Evolutionary conservation across 2,797 vertebrate species (phyloP), one percentile per base, ranked within the genome.

Genomic region (Vireo griseus): DNA sequence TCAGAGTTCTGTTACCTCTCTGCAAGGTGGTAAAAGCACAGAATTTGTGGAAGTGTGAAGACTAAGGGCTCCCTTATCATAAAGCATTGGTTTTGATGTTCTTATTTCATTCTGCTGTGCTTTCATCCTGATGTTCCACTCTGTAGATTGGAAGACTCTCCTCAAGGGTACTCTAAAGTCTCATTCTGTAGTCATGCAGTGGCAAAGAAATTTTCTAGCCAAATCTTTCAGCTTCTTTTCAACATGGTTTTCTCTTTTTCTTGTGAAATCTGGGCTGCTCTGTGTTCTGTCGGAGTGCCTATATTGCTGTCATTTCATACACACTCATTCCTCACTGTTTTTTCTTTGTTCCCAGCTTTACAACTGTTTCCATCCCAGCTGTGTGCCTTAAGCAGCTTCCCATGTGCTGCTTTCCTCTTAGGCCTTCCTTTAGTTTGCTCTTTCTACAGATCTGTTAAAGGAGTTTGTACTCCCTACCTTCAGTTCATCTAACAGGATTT

Each of bases 71-170:
- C 15, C n/a, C 21, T 82, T 59, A 55, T 9, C 24, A 11, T 42
- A 17, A 39, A 75, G 8, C 1, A 0, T 1, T 14, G 14, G 4
- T 5, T 84, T 24, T 44, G 55, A 22, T 1, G 0, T 84, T 67
- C 0, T 0, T 18, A 10, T 37, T 66, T 66, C 12, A 16, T 72
- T 59, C 37, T 84, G 62, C 39, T 71, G 18, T 11, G 16, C 51
- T 72, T 57, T 54, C 5, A 33, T 17, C 1, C 47, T 42, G 15
- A 6, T 28, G 17, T 47, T 61, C 35, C 35, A 2, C 22, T 58
- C 44, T 66, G 45, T 7, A 16, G 29, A 6, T 8, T n/a, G 51
- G 48, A 51, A 61, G 26, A 74, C 15, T 48, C 57, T 80, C 74
- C 26, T 88, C 18, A 5, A 2, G 42, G 39, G 5, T 52, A 5